Conservation (phyloP, 2,888 invertebrate genomes). For the Galerucella calmariensis region DNA sequence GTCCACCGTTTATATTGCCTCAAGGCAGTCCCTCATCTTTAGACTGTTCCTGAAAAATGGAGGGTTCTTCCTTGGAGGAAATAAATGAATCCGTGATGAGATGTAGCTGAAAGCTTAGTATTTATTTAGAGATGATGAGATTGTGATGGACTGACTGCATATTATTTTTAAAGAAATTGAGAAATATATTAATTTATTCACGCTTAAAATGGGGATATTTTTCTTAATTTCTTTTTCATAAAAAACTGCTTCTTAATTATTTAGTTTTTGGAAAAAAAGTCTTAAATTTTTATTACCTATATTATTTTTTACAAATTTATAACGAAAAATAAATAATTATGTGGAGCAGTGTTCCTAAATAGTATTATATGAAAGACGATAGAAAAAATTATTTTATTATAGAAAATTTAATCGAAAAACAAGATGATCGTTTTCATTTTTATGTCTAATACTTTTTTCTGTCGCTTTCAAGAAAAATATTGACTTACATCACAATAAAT, state of each 20-base stretch:
- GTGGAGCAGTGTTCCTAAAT: neutral
- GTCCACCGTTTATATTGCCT: constrained; percentile 77
- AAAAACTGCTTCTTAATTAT: neutral
- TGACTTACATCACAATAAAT: constrained; percentile 20
- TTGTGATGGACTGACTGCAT: constrained; percentile 45
- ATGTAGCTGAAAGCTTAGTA: constrained; percentile 38
- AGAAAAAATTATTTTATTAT: neutral
- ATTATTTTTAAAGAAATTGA: constrained; percentile 25
- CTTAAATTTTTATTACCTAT: neutral
- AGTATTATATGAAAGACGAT: constrained; percentile 2
- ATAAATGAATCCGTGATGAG: constrained; percentile 25
- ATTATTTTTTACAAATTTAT: neutral
- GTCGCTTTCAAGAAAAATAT: neutral
- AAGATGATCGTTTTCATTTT: no score
- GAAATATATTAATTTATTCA: no score
- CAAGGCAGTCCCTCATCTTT: constrained; percentile 77
- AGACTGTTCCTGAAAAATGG: constrained; percentile 74
- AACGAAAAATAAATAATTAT: constrained; percentile 3
- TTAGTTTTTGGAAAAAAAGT: neutral
- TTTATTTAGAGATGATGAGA: constrained; percentile 50
- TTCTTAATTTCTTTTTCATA: neutral
- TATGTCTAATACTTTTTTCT: neutral
- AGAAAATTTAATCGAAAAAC: no score
- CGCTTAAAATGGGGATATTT: neutral
- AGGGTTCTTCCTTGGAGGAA: constrained; percentile 9